Evolutionary conservation across 2,113 vertebrate species (phyloP).

Genomic region (Carollia perspicillata): DNA sequence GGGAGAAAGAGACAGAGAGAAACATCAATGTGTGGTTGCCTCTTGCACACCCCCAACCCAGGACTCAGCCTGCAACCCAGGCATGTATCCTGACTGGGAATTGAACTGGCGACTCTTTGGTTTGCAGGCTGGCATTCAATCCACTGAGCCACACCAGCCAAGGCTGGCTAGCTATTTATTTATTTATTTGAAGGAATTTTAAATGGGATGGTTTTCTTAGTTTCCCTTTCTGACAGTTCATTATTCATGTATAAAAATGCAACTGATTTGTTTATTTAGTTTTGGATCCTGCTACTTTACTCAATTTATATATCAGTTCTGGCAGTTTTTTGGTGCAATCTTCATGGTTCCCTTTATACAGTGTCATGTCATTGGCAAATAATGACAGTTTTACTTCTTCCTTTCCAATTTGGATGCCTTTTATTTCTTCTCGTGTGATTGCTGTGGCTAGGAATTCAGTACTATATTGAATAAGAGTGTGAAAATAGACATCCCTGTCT

Average conservation of each 20-base stretch:
- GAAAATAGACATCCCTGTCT: neutral
- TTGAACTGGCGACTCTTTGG: too few species aligned
- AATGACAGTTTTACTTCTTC: neutral
- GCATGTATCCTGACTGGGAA: too few species aligned
- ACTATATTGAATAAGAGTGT: neutral
- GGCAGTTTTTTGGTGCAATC: neutral
- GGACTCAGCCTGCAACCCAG: too few species aligned
- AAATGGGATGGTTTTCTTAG: neutral
- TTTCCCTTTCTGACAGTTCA: neutral
- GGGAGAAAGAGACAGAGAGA: too few species aligned
- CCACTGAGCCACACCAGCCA: too few species aligned
- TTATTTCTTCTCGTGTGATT: neutral
- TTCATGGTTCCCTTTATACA: neutral
- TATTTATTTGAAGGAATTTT: neutral
- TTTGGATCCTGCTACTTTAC: neutral
- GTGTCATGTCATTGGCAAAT: neutral
- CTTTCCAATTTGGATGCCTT: neutral
- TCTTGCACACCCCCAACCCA: too few species aligned
- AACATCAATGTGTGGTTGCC: too few species aligned
- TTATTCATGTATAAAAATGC: neutral
- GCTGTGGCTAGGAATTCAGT: neutral
- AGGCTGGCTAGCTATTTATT: too few species aligned
- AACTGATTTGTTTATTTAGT: neutral
- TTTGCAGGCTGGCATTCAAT: too few species aligned
- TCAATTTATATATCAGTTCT: neutral